phyloP scores from a whole-genome alignment of 2,113 vertebrate genomes.

The Bos javanicus region DNA sequence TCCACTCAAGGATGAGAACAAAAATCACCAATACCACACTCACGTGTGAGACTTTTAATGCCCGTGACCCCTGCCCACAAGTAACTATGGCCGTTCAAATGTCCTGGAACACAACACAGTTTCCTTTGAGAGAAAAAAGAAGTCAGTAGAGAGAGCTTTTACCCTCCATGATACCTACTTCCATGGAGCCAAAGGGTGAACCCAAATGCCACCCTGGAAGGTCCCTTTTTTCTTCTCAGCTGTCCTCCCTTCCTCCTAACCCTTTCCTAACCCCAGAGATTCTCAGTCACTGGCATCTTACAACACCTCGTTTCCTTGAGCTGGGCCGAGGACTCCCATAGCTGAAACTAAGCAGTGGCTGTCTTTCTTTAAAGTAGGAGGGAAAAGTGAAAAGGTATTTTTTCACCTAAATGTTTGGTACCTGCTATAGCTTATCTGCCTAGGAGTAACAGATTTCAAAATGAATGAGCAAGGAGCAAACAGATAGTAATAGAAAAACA shows the following conservation, averaged over 20 bases:
- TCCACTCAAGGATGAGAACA: background rate
- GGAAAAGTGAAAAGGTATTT: background rate
- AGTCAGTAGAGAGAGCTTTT: background rate
- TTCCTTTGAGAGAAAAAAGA: background rate
- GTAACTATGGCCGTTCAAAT: background rate
- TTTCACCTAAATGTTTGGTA: background rate
- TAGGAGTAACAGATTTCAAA: background rate
- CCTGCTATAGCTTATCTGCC: background rate
- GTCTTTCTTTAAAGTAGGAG: background rate
- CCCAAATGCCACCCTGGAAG: background rate
- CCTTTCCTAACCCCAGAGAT: background rate
- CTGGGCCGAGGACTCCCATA: background rate
- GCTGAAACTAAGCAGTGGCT: background rate
- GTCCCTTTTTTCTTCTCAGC: background rate
- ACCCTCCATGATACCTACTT: background rate
- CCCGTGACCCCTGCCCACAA: background rate
- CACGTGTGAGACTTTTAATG: background rate
- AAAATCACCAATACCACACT: background rate
- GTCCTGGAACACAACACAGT: background rate
- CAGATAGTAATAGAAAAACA: background rate
- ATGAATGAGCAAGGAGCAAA: background rate
- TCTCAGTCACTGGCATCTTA: background rate
- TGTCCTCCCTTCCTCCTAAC: background rate
- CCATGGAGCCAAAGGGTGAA: background rate
- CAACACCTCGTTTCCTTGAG: background rate